phyloP scores from a whole-genome alignment of 37 sponge, comb jelly and placozoan species.

The Ephydatia muelleri region DNA sequence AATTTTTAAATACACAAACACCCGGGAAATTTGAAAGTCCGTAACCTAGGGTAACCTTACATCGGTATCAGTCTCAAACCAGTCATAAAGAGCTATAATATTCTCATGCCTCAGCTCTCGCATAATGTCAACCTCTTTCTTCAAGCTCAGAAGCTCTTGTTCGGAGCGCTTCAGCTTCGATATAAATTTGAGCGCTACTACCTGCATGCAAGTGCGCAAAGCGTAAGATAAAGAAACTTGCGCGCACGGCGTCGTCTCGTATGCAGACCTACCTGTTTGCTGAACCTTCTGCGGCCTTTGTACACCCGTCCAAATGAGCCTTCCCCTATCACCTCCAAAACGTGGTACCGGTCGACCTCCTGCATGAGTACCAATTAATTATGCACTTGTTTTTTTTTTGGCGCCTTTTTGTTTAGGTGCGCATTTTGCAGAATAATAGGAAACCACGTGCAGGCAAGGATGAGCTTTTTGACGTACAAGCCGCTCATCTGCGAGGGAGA shows the following conservation, averaged over 20 bases:
- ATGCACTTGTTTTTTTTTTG: neutral
- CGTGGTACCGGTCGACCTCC: constrained; percentile 63
- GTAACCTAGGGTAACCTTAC: constrained; percentile 31
- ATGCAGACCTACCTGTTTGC: constrained; percentile 49
- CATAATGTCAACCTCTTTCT: constrained; percentile 89
- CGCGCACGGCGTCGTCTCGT: too few relatives aligned
- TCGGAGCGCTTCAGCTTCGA: constrained; percentile 76
- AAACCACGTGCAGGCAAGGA: constrained; percentile 20
- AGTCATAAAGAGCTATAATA: constrained; percentile 86
- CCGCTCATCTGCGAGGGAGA: constrained; percentile 70
- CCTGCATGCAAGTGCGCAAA: too few relatives aligned
- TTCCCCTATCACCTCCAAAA: constrained; percentile 88
- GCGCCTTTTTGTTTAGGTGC: neutral
- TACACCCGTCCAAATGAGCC: constrained; percentile 94
- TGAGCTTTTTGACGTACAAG: constrained; percentile 75
- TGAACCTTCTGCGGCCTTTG: constrained; percentile 75
- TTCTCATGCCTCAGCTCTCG: constrained; percentile 73
- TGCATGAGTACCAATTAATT: neutral
- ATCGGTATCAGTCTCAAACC: constrained; percentile 89
- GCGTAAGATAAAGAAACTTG: too few relatives aligned
- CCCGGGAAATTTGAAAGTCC: neutral
- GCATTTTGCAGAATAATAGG: neutral
- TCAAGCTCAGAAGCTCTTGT: constrained; percentile 74
- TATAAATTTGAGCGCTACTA: constrained; percentile 95
- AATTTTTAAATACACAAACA: neutral